Percentiles rank a stretch among this genome's conserved stretches.
phyloP scores from a whole-genome alignment of 2,113 vertebrate genomes.

The Notothenia rossii region DNA sequence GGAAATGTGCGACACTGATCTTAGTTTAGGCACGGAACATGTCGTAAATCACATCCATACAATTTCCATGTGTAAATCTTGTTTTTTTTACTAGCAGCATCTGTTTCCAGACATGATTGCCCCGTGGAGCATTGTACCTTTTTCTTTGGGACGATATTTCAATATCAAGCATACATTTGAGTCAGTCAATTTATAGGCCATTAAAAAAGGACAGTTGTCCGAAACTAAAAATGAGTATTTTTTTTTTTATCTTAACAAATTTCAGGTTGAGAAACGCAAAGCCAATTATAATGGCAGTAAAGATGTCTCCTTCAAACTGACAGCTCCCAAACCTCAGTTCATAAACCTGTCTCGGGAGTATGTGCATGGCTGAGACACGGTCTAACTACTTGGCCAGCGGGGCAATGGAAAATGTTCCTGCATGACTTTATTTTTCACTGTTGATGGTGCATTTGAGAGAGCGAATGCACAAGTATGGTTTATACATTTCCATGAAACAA shows the following conservation, averaged over 20 bases:
- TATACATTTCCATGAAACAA: constrained; percentile 45
- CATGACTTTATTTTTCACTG: constrained; percentile 48
- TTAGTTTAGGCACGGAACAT: constrained; percentile 49
- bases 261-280: constrained; percentile 59
- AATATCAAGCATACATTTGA: constrained; percentile 25
- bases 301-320: constrained; percentile 80
- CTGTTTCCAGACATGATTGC: constrained; percentile 37
- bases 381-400: constrained; percentile 66
- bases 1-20: constrained; percentile 49
- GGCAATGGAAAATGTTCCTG: constrained; percentile 62
- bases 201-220: constrained; percentile 8
- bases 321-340: constrained; percentile 79
- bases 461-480: constrained; percentile 42
- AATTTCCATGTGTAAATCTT: constrained; percentile 61
- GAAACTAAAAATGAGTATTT: constrained; percentile 17
- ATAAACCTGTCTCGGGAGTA: constrained; percentile 83
- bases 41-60: constrained; percentile 57
- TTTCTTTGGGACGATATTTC: constrained; percentile 26
- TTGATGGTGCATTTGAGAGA: constrained; percentile 64
- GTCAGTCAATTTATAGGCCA: constrained; percentile 21
- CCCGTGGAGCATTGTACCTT: constrained; percentile 6
- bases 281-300: constrained; percentile 75
- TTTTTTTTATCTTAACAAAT: constrained; percentile 36
- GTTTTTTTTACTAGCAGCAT: constrained; percentile 48
- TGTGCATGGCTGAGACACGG: constrained; percentile 65